These are phyloP conservation scores for Propithecus deckenii DNA, from an alignment of 2,797 vertebrate genomes.

Conservation along the genomic window DNA sequence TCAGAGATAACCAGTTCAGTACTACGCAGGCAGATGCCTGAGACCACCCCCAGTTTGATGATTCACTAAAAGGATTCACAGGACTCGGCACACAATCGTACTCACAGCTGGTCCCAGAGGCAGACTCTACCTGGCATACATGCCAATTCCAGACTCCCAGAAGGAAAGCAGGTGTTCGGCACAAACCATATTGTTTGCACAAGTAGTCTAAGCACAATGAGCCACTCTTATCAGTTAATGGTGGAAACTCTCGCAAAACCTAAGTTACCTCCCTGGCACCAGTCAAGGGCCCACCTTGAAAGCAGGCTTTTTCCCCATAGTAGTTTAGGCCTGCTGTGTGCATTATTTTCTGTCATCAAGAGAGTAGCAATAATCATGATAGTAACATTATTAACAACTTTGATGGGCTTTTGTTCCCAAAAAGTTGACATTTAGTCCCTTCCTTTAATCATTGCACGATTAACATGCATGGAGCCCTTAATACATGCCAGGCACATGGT, in stretches of 20 bases:
- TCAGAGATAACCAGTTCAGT: not conserved
- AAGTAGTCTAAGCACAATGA: not conserved
- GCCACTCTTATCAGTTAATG: not conserved
- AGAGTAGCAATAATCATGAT: not conserved
- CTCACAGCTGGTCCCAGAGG: not conserved
- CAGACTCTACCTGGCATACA: not conserved
- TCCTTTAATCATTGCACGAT: not conserved
- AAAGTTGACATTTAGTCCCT: not conserved
- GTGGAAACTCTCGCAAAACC: not conserved
- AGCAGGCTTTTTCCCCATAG: not conserved
- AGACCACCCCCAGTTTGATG: not conserved
- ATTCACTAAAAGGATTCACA: not conserved
- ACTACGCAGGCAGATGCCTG: not conserved
- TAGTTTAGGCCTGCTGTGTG: not conserved
- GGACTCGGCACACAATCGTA: not conserved
- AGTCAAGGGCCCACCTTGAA: not conserved
- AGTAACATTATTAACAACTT: not conserved
- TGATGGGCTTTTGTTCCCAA: not conserved
- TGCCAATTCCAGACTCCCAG: not conserved
- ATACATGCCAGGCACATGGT: not conserved
- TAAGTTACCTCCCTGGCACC: not conserved
- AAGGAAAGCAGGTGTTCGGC: constrained; percentile 24
- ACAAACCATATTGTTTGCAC: not conserved
- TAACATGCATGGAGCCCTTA: not conserved
- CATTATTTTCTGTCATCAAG: not conserved